Percentiles rank a stretch among this genome's conserved stretches.
Evolutionary conservation across 2,797 vertebrate genomes (phyloP).

Genomic region (Lacerta bilineata): DNA sequence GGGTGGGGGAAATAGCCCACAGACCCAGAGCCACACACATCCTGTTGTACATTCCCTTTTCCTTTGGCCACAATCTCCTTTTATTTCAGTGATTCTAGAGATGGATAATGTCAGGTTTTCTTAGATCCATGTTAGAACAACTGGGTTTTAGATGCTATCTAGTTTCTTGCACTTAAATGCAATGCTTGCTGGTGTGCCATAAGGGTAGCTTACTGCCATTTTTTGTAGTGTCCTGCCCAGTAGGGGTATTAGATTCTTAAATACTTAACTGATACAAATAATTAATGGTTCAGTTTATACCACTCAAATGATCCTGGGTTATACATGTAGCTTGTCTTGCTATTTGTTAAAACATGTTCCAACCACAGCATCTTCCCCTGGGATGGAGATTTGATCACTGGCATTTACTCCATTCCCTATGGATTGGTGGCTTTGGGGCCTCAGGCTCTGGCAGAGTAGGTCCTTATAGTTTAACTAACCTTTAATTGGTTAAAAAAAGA

Average conservation of each 20-base stretch:
- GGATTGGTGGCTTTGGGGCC: neutral
- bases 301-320: neutral
- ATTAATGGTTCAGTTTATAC: neutral
- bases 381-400: neutral
- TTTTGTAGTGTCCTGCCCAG: neutral
- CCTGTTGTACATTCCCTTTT: neutral
- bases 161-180: constrained; percentile 33
- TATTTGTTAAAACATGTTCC: neutral
- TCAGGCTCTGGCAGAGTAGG: no score
- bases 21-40: constrained; percentile 24
- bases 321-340: neutral
- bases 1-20: neutral
- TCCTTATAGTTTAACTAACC: neutral
- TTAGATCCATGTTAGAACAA: constrained; percentile 10
- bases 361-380: neutral
- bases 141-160: constrained; percentile 50
- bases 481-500: neutral
- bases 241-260: neutral
- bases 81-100: neutral
- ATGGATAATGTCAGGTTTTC: constrained; percentile 42
- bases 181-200: constrained; percentile 19
- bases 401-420: neutral
- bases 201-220: constrained; percentile 28
- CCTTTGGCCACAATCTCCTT: constrained; percentile 15
- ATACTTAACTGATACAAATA: neutral